Percentiles rank a stretch among this genome's conserved stretches.
phyloP scores from a whole-genome alignment of 2,797 vertebrate genomes.

The Dendrocincla fuliginosa region DNA sequence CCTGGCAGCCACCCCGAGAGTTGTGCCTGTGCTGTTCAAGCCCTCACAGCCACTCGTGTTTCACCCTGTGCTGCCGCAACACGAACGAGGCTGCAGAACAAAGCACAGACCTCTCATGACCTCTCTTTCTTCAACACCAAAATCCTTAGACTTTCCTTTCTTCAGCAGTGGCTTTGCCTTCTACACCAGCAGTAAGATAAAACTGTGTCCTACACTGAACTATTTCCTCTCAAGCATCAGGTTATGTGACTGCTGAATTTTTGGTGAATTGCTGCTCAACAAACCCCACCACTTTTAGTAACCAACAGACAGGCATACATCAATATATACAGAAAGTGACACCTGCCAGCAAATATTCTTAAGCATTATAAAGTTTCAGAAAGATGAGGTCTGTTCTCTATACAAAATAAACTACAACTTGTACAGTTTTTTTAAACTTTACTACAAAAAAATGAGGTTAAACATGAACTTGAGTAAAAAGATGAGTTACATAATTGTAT shows the following conservation, averaged over 20 bases:
- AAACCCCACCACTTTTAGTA: neutral
- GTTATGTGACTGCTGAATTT: neutral
- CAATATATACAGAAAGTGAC: neutral
- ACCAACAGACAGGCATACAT: neutral
- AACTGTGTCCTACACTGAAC: neutral
- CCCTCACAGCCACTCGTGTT: neutral
- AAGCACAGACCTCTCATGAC: neutral
- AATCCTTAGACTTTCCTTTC: neutral
- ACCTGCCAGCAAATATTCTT: neutral
- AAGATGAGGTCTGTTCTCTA: neutral
- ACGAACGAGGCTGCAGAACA: neutral
- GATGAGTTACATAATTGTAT: neutral
- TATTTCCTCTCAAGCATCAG: neutral
- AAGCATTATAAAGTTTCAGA: neutral
- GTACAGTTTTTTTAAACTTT: neutral
- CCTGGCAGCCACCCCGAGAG: neutral
- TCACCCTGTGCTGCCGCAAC: neutral
- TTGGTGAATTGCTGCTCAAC: neutral
- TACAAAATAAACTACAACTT: neutral
- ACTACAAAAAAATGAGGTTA: neutral
- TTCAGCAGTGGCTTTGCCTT: neutral
- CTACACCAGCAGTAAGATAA: neutral
- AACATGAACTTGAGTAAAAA: neutral
- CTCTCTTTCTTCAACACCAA: neutral
- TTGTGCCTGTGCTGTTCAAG: accelerated